Conservation (phyloP, 2,797 vertebrate genomes). For the Pseudotriccus pelzelni region DNA sequence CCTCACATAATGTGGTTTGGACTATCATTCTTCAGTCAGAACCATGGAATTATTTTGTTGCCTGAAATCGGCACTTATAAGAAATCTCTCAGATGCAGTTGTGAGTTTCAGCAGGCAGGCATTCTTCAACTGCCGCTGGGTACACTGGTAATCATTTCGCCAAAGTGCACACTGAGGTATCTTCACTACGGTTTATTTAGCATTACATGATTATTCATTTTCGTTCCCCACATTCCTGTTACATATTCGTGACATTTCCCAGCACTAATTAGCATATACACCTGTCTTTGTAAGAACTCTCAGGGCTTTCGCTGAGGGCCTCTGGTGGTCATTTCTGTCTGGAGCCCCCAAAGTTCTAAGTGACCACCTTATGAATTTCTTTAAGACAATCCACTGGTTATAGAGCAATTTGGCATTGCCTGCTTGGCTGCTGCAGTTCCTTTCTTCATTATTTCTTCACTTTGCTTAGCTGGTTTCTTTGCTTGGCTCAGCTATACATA, state of each 20-base stretch:
- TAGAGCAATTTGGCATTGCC: background rate
- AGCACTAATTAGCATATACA: background rate
- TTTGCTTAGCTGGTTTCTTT: background rate
- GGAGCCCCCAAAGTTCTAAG: background rate
- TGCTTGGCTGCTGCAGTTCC: background rate
- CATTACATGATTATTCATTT: background rate
- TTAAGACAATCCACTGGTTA: background rate
- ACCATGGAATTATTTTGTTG: background rate
- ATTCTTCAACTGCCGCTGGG: background rate
- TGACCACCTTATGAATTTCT: background rate
- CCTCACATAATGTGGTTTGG: background rate
- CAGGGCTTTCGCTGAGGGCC: background rate
- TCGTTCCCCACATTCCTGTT: background rate
- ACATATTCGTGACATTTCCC: background rate
- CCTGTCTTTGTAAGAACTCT: background rate
- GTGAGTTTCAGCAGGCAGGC: background rate
- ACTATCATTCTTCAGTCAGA: background rate
- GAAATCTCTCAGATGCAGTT: background rate
- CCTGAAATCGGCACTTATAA: background rate
- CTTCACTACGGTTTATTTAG: background rate
- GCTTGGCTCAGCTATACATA: background rate
- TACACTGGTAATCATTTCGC: background rate
- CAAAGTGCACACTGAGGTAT: background rate
- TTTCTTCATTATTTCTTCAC: background rate
- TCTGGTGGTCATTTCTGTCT: background rate